A percentile compares a stretch with the other conserved stretches of the same genome.
phyloP scores from a whole-genome alignment of 2,113 vertebrate species.

The Thinocorus orbignyianus region DNA sequence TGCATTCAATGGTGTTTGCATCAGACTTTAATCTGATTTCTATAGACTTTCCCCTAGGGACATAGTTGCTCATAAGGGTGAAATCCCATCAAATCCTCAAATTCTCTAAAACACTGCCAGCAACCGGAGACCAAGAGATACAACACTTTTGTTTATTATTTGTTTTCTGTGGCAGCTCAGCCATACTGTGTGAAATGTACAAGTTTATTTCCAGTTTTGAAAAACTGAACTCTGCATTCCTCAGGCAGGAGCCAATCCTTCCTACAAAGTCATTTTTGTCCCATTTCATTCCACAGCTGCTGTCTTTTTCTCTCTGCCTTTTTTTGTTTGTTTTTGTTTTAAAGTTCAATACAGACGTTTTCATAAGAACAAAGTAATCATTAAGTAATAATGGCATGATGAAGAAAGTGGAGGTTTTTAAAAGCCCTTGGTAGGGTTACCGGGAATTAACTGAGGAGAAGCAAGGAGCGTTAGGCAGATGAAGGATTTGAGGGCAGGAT shows the following conservation, averaged over 20 bases:
- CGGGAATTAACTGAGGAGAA: not conserved
- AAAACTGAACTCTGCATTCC: not conserved
- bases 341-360: not conserved
- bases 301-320: not conserved
- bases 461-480: not conserved
- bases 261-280: not conserved
- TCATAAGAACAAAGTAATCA: not conserved
- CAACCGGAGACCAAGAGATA: not conserved
- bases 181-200: not conserved
- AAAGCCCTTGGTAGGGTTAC: not conserved
- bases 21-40: conserved; percentile 20
- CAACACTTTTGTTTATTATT: not conserved
- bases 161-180: not conserved
- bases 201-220: conserved; percentile 16
- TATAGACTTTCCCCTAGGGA: not conserved
- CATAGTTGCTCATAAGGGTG: not conserved
- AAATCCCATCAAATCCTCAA: not conserved
- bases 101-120: not conserved
- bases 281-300: not conserved
- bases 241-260: not conserved
- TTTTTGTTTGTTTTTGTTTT: not conserved
- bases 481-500: not conserved
- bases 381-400: not conserved
- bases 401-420: not conserved
- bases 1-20: not conserved